Evolutionary conservation across 2,113 vertebrate genomes (phyloP), one percentile per base, ranked within the genome.

Genomic region (Nematolebias whitei): DNA sequence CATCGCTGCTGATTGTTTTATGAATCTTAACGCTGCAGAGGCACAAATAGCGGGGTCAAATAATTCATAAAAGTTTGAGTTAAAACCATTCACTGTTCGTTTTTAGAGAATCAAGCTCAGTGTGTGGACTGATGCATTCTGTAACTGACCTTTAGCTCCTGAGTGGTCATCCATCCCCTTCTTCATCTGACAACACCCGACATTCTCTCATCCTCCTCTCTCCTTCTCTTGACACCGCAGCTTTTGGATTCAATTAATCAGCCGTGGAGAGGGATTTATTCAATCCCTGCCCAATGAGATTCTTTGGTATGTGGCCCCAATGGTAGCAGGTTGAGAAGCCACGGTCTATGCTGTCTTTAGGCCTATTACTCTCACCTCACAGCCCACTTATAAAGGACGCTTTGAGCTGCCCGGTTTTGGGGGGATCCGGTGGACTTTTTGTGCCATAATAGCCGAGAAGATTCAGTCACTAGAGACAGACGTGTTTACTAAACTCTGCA

Each of bases 311-410:
- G 85, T 88, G 85, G 76, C 80, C 85, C 79, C 79, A 75, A 23
- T 82, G 77, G 81, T 82, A 78, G 76, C 80, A 85, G 88, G 90
- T 90, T 90, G 87, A 91, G 85, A 90, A 91, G 89, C 87, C 86
- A 82, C 50, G 53, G 80, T 79, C 53, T 53, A 58, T 80, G 49
- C 74, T 60, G 78, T 84, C 87, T 92, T 91, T 84, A 88, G 82
- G 88, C 77, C 78, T 51, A 91, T 93, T 92, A 92, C 91, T 91
- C 88, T 91, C 89, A 91, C 85, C 82, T 90, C 89, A 90, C 80
- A 87, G 83, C 85, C 66, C 81, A 57, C 74, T 76, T 69, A 91
- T 90, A 90, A 91, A 87, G 76, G 70, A 35, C 43, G 78, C 84
- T 90, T 92, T 91, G 84, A 88, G 69, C 72, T 0, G 75, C 65